Evolutionary conservation across 2,797 vertebrate genomes (phyloP).

Genomic region (Myotis findleyi): DNA sequence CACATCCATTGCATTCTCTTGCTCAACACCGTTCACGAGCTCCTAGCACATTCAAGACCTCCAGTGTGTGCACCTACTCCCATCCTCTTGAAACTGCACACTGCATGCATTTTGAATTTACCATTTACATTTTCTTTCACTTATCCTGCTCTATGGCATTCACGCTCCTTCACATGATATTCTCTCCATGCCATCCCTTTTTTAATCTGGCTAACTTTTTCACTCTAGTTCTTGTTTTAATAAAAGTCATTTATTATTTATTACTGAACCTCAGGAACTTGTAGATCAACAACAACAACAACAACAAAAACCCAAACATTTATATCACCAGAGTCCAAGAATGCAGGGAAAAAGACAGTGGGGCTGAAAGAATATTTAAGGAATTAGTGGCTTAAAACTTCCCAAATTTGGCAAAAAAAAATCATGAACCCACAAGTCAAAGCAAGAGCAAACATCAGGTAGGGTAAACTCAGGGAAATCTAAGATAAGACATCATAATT

Average conservation of each 20-base stretch:
- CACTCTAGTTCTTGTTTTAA: neutral
- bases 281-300: neutral
- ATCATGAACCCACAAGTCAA: neutral
- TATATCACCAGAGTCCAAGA: neutral
- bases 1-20: neutral
- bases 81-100: neutral
- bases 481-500: neutral
- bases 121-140: neutral
- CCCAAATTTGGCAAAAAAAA: neutral
- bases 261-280: neutral
- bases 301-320: neutral
- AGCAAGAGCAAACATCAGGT: neutral
- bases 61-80: neutral
- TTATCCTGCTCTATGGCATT: neutral
- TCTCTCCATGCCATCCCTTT: neutral
- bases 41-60: neutral
- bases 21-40: neutral
- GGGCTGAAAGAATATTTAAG: neutral
- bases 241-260: neutral
- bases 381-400: neutral
- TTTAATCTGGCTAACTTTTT: neutral
- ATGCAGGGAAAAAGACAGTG: neutral
- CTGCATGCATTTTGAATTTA: neutral
- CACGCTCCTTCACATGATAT: neutral
- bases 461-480: neutral